Conservation (phyloP, 2,113 vertebrate genomes). For the Cochlearius cochlearius region DNA sequence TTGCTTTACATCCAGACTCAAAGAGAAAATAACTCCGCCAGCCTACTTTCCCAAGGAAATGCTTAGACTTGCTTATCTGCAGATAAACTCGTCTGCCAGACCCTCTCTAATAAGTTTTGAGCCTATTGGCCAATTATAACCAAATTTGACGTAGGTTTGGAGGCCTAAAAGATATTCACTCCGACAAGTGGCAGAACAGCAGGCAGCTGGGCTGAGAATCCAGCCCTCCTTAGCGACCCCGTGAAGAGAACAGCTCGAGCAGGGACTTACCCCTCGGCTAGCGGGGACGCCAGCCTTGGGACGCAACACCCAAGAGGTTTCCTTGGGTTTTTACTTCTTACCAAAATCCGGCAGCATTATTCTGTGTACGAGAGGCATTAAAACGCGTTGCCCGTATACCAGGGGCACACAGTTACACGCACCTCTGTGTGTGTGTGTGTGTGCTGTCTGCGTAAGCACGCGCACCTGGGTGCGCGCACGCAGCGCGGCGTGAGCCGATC, state of each 20-base stretch:
- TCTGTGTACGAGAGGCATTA: neutral
- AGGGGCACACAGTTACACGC: accelerated
- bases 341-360: neutral
- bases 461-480: accelerated
- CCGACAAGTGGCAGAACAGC: neutral
- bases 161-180: neutral
- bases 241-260: neutral
- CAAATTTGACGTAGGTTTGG: neutral
- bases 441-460: accelerated
- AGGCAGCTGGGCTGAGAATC: neutral
- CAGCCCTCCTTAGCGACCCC: accelerated
- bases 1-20: neutral
- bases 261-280: accelerated
- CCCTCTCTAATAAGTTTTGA: neutral
- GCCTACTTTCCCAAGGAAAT: conserved; percentile 18
- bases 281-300: neutral
- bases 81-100: neutral
- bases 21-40: neutral
- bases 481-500: neutral
- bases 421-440: neutral
- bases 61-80: conserved; percentile 35
- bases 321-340: neutral
- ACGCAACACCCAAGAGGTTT: accelerated
- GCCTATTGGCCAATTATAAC: conserved; percentile 24
- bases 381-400: accelerated